These are phyloP conservation scores for Ammodytes marinus DNA, from an alignment of 2,113 vertebrate genomes.

Conservation along the genomic window DNA sequence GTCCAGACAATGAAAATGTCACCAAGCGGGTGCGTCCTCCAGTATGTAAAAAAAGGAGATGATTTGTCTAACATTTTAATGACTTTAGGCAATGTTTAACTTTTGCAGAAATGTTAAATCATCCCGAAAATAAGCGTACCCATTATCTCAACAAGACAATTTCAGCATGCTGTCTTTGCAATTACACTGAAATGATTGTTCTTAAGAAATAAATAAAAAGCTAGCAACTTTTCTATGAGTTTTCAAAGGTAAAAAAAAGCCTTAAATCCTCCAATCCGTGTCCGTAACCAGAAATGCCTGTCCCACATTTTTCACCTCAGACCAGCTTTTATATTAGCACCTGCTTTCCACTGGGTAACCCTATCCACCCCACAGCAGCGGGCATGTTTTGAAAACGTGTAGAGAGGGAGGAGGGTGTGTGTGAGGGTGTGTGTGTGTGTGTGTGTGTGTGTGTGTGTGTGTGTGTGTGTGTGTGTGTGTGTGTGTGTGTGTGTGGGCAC, in stretches of 20 bases:
- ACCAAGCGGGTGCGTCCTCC: neutral
- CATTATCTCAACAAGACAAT: constrained; percentile 18
- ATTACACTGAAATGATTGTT: constrained; percentile 23
- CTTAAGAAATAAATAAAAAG: neutral
- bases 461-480: too few relatives aligned
- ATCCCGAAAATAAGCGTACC: constrained; percentile 28
- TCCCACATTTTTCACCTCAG: constrained; percentile 58
- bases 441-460: too few relatives aligned
- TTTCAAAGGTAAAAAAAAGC: neutral
- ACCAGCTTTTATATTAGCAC: constrained; percentile 60
- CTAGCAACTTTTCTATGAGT: neutral
- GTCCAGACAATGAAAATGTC: neutral
- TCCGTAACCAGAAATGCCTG: constrained; percentile 25
- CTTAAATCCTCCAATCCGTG: constrained; percentile 1
- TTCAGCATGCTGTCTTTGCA: constrained; percentile 14
- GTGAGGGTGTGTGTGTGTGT: constrained; percentile 1
- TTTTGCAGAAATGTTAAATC: constrained; percentile 26
- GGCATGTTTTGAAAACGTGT: constrained; percentile 54
- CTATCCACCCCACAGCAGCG: constrained; percentile 53
- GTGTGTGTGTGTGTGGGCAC: neutral
- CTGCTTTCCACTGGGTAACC: constrained; percentile 61
- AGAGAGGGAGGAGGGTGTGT: constrained; percentile 8
- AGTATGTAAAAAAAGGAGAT: neutral
- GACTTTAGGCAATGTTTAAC: constrained; percentile 8
- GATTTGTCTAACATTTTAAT: constrained; percentile 18